Evolutionary conservation across 2,797 vertebrate genomes (phyloP), one percentile per base, ranked within the genome.

Genomic region (Lagodon rhomboides): DNA sequence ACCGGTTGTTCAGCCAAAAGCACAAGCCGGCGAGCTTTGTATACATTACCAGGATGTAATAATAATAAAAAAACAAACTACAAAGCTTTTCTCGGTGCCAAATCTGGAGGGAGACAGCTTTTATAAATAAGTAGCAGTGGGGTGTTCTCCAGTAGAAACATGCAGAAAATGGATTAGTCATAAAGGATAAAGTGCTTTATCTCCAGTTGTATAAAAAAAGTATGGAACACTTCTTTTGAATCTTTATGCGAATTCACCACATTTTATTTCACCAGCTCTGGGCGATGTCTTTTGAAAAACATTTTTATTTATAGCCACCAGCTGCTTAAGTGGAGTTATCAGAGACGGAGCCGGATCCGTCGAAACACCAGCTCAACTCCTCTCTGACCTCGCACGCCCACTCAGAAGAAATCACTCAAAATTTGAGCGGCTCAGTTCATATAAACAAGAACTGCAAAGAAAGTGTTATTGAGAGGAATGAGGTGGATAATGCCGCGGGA

Each of bases 1-100:
- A 87, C 85, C 47, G 70, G 73, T 85, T 92, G 72, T 80, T 87
- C 85, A 73, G 79, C 77, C 77, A 55, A 59, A 69, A 55, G 60
- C 63, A 67, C 4, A 3, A 77, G 53, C n/a, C 55, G 68, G 44
- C 7, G 9, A 43, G 66, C 49, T 73, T 67, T 80, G 30, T 77
- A 8, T 51, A 53, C 15, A 58, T 72, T 20, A 65, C 58, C 53
- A 20, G 43, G 59, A 46, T 65, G 20, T 78, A 55, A 47, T 23
- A 34, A 43, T 61, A 23, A 53, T 9, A 38, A 38, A 38, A 1
- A 10, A 12, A 25, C 27, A n/a, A 55, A 13, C 55, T 53, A 34
- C 50, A 74, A 41, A 44, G 47, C 49, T 61, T 78, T 69, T 79
- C 49, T 79, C 11, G 71, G 62, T 72, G 73, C 54, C 38, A 77